A percentile compares a stretch with the other conserved stretches of the same genome.
phyloP scores from a whole-genome alignment of 2,113 vertebrate genomes.

The Lonchura striata region DNA sequence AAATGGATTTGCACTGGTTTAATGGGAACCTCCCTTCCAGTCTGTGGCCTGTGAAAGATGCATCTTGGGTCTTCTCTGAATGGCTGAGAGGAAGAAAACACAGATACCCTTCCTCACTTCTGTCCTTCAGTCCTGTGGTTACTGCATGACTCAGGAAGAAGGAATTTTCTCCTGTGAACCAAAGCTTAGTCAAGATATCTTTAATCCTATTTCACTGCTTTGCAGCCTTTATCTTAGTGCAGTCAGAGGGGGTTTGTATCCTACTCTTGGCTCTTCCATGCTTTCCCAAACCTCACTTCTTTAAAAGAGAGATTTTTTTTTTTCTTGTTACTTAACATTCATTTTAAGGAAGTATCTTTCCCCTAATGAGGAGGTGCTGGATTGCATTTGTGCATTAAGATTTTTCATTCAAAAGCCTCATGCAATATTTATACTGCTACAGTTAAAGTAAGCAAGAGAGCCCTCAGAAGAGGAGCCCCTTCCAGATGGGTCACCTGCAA shows the following conservation, averaged over 20 bases:
- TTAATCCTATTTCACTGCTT: neutral
- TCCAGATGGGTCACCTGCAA: neutral
- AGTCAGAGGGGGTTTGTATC: neutral
- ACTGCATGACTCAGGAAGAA: neutral
- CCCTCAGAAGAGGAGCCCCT: neutral
- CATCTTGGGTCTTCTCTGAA: fast-evolving
- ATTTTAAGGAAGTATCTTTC: neutral
- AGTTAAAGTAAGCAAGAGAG: neutral
- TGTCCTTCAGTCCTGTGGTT: neutral
- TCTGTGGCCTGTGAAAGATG: neutral
- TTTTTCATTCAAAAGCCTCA: neutral
- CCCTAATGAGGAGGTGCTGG: neutral
- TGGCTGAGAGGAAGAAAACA: neutral
- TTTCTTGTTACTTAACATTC: neutral
- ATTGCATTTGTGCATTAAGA: neutral
- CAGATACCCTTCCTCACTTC: neutral
- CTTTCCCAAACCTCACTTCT: neutral
- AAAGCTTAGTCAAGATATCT: neutral
- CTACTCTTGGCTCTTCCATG: fast-evolving
- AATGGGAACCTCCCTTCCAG: neutral
- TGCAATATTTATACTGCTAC: neutral
- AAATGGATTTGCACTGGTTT: neutral
- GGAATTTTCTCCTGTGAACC: neutral
- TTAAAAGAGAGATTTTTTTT: neutral
- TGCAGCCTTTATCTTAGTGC: fast-evolving